These are phyloP conservation scores for Etheostoma perlongum DNA, from an alignment of 2,797 vertebrate genomes.

Conservation along the genomic window DNA sequence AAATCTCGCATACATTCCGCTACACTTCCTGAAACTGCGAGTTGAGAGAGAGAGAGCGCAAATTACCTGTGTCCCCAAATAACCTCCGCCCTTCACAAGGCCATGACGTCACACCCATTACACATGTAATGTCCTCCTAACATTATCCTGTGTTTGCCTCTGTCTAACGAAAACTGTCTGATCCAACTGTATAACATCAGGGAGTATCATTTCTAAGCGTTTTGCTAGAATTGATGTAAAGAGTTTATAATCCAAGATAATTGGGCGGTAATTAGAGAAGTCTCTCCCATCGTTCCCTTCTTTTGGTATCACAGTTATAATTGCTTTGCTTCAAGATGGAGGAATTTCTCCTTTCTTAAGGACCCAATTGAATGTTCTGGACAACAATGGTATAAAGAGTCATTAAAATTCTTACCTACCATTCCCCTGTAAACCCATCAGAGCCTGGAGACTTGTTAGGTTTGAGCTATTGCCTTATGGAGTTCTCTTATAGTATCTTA, in stretches of 20 bases:
- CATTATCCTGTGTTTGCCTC: neutral
- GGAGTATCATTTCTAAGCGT: neutral
- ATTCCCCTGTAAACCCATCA: no score
- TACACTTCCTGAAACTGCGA: no score
- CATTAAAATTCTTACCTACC: neutral
- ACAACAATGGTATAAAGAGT: neutral
- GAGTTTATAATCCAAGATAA: neutral
- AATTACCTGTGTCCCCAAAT: no score
- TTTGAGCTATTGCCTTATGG: slow-evolving; percentile 1
- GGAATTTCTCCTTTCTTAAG: neutral
- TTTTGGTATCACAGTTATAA: slow-evolving; percentile 3
- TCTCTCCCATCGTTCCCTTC: neutral
- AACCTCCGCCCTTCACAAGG: no score
- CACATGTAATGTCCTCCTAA: slow-evolving; percentile 7
- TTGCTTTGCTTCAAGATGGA: slow-evolving; percentile 5
- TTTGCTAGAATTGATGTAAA: slow-evolving; percentile 20
- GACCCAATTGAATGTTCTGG: slow-evolving; percentile 1
- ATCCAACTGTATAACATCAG: slow-evolving; percentile 8
- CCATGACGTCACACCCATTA: no score
- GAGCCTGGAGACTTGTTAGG: neutral
- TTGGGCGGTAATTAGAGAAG: neutral
- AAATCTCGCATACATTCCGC: no score
- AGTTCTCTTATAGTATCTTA: neutral
- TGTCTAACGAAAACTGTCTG: slow-evolving; percentile 8
- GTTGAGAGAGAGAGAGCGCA: no score